phyloP scores from a whole-genome alignment of 2,797 vertebrate species.

The Sitta carolinensis region DNA sequence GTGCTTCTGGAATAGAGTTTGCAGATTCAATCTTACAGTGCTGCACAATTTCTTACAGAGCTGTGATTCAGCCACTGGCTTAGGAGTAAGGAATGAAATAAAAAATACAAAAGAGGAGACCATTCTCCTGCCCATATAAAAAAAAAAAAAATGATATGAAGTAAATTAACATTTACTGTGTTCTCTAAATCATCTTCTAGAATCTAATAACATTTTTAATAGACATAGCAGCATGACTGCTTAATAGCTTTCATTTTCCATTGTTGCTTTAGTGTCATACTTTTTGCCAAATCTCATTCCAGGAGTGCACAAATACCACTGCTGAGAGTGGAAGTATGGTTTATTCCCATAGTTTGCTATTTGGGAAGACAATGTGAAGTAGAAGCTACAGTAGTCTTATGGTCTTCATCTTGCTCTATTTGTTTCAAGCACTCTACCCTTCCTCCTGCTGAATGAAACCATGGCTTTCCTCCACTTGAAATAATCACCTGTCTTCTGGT shows the following conservation, averaged over 20 bases:
- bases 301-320: not conserved
- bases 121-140: not conserved
- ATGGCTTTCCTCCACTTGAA: not conserved
- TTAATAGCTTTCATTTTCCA: not conserved
- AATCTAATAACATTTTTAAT: not conserved
- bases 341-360: not conserved
- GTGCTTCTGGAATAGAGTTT: slow-evolving; percentile 8
- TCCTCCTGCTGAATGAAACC: not conserved
- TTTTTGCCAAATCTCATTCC: not conserved
- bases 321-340: not conserved
- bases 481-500: not conserved
- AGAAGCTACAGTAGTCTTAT: not conserved
- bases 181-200: not conserved
- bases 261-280: not conserved
- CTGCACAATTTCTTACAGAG: not conserved
- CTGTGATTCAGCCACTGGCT: not conserved
- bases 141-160: not conserved
- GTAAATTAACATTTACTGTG: not conserved
- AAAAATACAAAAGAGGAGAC: not conserved
- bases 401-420: not conserved
- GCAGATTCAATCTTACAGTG: not conserved
- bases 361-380: not conserved
- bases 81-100: not conserved
- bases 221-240: not conserved
- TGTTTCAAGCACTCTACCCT: not conserved